Conservation (phyloP, 92 coral and sea anemone species). For the Metridium senile region DNA sequence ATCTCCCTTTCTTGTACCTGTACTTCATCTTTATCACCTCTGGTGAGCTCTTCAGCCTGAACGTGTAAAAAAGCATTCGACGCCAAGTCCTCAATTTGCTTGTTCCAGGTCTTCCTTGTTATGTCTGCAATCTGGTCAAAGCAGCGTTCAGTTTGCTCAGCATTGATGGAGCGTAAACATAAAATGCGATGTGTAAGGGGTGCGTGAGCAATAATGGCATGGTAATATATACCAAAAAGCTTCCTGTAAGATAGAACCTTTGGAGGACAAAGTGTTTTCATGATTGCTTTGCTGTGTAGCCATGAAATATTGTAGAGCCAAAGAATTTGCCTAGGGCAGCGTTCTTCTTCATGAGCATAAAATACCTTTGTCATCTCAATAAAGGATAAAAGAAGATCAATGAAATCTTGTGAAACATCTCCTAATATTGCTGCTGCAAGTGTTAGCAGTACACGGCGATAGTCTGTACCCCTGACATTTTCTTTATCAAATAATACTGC, state of each 20-base stretch:
- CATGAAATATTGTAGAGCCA: slow-evolving; percentile 43
- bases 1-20: slow-evolving; percentile 45
- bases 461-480: slow-evolving; percentile 40
- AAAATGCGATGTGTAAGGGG: slow-evolving; percentile 20
- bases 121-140: slow-evolving; percentile 43
- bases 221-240: slow-evolving; percentile 31
- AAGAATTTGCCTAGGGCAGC: slow-evolving; percentile 30
- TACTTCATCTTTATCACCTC: slow-evolving; percentile 27
- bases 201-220: slow-evolving; percentile 23
- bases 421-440: slow-evolving; percentile 16
- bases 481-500: slow-evolving; percentile 28
- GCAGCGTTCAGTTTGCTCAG: slow-evolving; percentile 27
- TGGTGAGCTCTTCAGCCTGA: slow-evolving; percentile 25
- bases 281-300: slow-evolving; percentile 23
- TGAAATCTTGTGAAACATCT: not conserved
- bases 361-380: slow-evolving; percentile 28
- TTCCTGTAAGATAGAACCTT: slow-evolving; percentile 24
- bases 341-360: slow-evolving; percentile 29
- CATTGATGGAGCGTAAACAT: slow-evolving; percentile 24
- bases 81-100: slow-evolving; percentile 25
- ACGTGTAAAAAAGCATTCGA: slow-evolving; percentile 37
- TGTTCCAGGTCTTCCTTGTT: slow-evolving; percentile 38
- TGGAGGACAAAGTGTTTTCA: slow-evolving; percentile 23
- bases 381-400: slow-evolving; percentile 19
- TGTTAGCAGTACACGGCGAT: slow-evolving; percentile 17